Percentiles rank a stretch among this genome's conserved stretches.
These are phyloP conservation scores for Pipra filicauda DNA, from an alignment of 2,113 vertebrate genomes.

Conservation along the genomic window DNA sequence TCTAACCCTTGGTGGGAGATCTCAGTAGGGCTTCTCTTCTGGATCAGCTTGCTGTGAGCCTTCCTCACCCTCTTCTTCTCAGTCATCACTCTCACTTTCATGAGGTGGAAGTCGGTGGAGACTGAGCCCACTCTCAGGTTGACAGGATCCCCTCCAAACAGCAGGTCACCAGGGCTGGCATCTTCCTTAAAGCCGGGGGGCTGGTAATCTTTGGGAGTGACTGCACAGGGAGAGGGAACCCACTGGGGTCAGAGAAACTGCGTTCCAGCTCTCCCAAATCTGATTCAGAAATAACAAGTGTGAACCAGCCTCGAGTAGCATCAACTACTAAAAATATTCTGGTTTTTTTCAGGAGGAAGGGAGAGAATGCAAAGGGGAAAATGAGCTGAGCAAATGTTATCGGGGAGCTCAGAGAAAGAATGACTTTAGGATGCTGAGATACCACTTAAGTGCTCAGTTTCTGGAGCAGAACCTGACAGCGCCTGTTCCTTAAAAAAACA, in stretches of 20 bases:
- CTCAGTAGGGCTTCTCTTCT: slow-evolving; percentile 42
- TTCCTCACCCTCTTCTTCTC: slow-evolving; percentile 61
- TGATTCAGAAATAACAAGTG: neutral
- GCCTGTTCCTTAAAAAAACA: neutral
- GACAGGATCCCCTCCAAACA: slow-evolving; percentile 72
- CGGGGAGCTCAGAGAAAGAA: neutral
- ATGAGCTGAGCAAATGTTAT: neutral
- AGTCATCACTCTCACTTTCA: slow-evolving; percentile 74
- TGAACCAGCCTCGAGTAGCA: neutral
- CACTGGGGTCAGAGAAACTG: neutral
- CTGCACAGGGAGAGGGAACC: slow-evolving; percentile 48
- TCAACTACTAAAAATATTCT: neutral
- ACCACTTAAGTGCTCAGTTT: neutral
- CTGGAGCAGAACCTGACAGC: neutral
- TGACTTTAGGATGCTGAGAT: neutral
- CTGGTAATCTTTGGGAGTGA: slow-evolving; percentile 78
- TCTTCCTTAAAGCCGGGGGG: slow-evolving; percentile 78
- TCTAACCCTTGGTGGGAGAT: slow-evolving; percentile 72
- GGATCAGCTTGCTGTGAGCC: neutral
- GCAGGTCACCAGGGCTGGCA: slow-evolving; percentile 16
- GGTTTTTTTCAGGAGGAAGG: neutral
- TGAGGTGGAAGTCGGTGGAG: slow-evolving; percentile 70
- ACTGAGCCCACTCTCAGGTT: slow-evolving; percentile 69
- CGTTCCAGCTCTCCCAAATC: neutral
- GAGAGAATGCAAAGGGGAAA: neutral